A percentile compares a stretch with the other conserved stretches of the same genome.
Conservation (phyloP, 2,888 invertebrate species). For the Calliphora vomitoria region DNA sequence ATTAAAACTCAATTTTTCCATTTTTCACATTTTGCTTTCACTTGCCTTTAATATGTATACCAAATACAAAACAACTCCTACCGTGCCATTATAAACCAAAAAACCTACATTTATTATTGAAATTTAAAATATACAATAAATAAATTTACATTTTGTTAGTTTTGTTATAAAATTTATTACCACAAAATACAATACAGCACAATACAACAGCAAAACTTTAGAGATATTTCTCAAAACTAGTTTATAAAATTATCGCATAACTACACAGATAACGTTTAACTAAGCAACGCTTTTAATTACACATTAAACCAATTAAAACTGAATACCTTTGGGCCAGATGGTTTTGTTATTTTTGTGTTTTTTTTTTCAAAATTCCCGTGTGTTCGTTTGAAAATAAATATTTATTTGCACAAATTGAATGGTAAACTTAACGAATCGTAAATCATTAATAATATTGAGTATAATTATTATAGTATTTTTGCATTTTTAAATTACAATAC, state of each 20-base stretch:
- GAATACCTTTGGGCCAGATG: constrained; percentile 26
- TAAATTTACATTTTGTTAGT: too few relatives aligned
- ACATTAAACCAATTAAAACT: constrained; percentile 42
- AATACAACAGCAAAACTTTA: not conserved
- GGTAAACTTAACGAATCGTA: constrained; percentile 38
- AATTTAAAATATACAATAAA: too few relatives aligned
- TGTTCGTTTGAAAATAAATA: not conserved
- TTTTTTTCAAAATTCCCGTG: not conserved
- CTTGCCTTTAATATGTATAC: not conserved
- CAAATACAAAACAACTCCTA: not conserved
- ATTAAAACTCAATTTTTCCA: constrained; percentile 40
- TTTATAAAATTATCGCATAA: too few relatives aligned
- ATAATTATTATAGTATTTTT: constrained; percentile 23
- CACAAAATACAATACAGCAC: not conserved
- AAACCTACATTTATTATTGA: constrained; percentile 1
- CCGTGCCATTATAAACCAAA: not conserved
- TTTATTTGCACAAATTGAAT: constrained; percentile 9
- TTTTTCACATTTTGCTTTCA: not conserved
- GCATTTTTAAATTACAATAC: not conserved
- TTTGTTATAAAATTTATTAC: not conserved
- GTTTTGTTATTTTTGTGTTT: not conserved
- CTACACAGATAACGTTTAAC: not conserved
- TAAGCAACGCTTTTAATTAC: not conserved
- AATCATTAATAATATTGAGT: not conserved
- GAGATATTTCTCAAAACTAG: not conserved